Base-by-base conservation (phyloP, 2,797 vertebrate genomes). In the Myoxocephalus aenaeus region DNA sequence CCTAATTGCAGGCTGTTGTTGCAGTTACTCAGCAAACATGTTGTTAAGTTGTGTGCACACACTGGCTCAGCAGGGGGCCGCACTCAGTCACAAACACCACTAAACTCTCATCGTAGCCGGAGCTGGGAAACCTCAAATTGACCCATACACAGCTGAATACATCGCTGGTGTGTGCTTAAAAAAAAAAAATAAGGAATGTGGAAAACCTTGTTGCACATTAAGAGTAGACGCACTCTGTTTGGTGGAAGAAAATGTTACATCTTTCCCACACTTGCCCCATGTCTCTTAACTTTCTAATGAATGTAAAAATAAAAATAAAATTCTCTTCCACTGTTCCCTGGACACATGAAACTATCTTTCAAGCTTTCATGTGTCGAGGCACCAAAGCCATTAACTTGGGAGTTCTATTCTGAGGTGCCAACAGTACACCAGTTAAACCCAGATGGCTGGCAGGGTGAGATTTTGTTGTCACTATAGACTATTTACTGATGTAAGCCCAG, bases 1-100 rank as follows among this genome's bases (percentile, higher is more conserved):
- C 13, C 85, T 93, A 93, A 93, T 93, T 89, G 85, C 22, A 84
- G 89, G 90, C 84, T 92, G 77, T 80, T 80, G 84, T 69, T 42
- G 77, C 84, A 72, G 70, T 82, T 89, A 74, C 65, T 76, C 70
- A 18, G 81, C 81, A 87, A 91, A 91, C 89, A 90, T 83, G 89
- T 81, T 75, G 87, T 87, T 90, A 86, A 17, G 50, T 80, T 80
- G 68, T 81, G 79, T 56, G 67, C 74, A 59, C 68, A 83, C 81
- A 82, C 65, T 67, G 58, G 82, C 81, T 71, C 81, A 72, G 50
- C 81, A 77, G 76, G 70, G 79, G 68, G 63, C 74, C 51, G 25
- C 11, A 51, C 75, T 70, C 73, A 79, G 61, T 87, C 70, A 75
- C 73, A 79, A 71, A 84, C 75, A 71, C 61, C 59, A 72, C 54